Conservation (phyloP, 1,140 invertebrate species). For the Drosophila elegans region DNA sequence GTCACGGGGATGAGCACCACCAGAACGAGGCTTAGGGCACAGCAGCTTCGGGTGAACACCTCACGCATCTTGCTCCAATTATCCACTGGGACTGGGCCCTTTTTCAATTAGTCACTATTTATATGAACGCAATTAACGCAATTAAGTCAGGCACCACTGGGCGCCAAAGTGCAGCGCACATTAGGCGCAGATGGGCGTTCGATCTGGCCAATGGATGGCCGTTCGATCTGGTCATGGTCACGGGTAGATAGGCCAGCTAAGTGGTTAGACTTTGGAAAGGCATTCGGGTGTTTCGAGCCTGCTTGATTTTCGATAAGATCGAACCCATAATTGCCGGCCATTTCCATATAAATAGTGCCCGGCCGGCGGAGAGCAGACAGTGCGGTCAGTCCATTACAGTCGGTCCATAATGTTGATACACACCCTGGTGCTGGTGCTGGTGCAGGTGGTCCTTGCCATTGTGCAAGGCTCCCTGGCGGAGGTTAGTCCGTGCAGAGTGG, state of each 20-base stretch:
- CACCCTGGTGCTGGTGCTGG: constrained; percentile 31
- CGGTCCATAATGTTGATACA: constrained; percentile 53
- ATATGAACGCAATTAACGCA: constrained; percentile 40
- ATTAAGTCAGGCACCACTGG: constrained; percentile 58
- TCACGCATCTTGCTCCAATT: constrained; percentile 59
- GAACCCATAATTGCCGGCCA: constrained; percentile 21
- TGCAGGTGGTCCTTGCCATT: constrained; percentile 50
- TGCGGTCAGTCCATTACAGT: constrained; percentile 13
- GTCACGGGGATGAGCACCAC: constrained; percentile 22
- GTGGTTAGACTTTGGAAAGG: constrained; percentile 42
- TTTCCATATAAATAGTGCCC: constrained; percentile 55
- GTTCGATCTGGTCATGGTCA: constrained; percentile 8
- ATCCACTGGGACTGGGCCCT: constrained; percentile 26
- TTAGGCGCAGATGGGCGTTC: constrained; percentile 40
- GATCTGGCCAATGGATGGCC: constrained; percentile 1
- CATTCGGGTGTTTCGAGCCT: constrained; percentile 44
- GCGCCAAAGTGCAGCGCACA: constrained; percentile 38
- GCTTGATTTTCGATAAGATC: constrained; percentile 47
- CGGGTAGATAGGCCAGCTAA: constrained; percentile 50
- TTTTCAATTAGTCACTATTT: constrained; percentile 52
- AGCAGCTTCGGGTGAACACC: constrained; percentile 16
- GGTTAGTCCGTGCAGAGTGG: constrained; percentile 25
- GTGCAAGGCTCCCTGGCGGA: constrained; percentile 47
- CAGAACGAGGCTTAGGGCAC: constrained; percentile 21
- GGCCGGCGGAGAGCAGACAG: constrained; percentile 5